These are phyloP conservation scores for Podarcis muralis DNA, from an alignment of 2,113 vertebrate species.

Conservation along the genomic window DNA sequence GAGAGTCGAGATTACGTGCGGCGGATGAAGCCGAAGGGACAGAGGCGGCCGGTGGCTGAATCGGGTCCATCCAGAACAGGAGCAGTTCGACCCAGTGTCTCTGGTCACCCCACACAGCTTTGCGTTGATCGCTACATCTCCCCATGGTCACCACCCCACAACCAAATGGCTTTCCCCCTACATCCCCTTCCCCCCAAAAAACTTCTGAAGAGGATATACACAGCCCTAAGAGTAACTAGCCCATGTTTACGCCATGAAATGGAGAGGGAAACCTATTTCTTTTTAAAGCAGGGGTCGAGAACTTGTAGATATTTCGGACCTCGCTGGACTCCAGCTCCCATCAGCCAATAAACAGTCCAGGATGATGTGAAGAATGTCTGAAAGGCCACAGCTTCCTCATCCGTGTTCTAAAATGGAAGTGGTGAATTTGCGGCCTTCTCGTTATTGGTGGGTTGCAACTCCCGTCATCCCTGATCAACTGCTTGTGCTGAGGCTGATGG, in stretches of 20 bases:
- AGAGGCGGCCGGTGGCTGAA: not conserved
- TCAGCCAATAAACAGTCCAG: no score
- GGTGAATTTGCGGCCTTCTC: not conserved
- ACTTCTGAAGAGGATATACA: not conserved
- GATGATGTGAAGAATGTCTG: no score
- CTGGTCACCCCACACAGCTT: not conserved
- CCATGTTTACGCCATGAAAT: no score
- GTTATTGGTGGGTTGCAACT: not conserved
- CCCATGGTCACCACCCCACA: not conserved
- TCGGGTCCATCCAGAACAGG: accelerated
- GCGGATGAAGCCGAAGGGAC: no score
- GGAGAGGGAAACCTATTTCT: not conserved
- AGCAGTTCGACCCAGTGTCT: not conserved
- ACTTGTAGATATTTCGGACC: no score
- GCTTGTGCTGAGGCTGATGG: no score
- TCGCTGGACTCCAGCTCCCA: no score
- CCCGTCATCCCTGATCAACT: no score
- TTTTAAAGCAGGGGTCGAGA: no score
- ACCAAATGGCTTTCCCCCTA: not conserved
- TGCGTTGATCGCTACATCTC: not conserved
- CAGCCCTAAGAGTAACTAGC: not conserved
- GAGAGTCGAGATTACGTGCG: no score
- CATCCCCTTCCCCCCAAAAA: not conserved
- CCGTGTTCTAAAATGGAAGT: not conserved
- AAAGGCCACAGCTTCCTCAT: no score